These are phyloP conservation scores for Rissa tridactyla DNA, from an alignment of 2,113 vertebrate genomes.

Conservation along the genomic window DNA sequence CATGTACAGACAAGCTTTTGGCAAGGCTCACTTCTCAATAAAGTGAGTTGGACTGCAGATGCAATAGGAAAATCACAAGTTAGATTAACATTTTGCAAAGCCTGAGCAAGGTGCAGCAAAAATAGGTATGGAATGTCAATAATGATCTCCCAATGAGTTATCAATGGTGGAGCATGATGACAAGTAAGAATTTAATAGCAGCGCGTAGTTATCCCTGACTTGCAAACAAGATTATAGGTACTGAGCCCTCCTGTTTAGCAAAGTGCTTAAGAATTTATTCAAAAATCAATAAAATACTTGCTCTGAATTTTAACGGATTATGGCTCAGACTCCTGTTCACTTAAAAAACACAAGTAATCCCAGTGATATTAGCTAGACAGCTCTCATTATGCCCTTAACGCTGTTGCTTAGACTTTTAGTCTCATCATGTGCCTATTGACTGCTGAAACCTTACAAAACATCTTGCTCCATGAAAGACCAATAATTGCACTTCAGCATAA, in stretches of 20 bases:
- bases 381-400: background rate
- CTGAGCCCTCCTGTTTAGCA: background rate
- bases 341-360: background rate
- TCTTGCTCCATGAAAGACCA: background rate
- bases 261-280: background rate
- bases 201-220: background rate
- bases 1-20: conserved; percentile 49
- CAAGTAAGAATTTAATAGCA: background rate
- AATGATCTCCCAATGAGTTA: background rate
- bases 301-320: background rate
- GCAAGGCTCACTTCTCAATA: conserved; percentile 26
- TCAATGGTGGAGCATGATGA: background rate
- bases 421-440: background rate
- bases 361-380: background rate
- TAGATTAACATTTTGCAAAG: background rate
- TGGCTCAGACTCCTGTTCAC: background rate
- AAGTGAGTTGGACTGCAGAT: conserved; percentile 16
- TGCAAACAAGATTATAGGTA: background rate
- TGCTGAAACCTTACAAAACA: background rate
- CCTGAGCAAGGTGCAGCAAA: background rate
- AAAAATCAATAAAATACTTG: background rate
- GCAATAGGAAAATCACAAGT: background rate
- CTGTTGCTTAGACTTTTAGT: background rate
- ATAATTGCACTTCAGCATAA: background rate
- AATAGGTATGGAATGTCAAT: background rate